Conservation (phyloP, 1,140 invertebrate genomes). For the Stratiolaelaps scimitus region DNA sequence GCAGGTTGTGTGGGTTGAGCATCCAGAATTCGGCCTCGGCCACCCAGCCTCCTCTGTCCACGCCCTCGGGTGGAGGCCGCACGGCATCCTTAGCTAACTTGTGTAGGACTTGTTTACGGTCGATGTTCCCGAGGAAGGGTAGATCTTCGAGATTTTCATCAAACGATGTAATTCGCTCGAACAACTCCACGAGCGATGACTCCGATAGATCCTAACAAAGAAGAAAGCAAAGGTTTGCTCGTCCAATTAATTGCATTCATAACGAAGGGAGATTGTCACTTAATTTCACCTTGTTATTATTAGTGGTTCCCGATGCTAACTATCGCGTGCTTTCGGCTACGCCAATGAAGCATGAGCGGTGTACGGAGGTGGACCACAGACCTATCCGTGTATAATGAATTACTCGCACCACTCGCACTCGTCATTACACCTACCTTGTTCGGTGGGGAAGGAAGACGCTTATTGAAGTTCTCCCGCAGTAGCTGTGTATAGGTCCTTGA, state of each 20-base stretch:
- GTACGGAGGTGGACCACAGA: too few species aligned
- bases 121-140: constrained; percentile 9
- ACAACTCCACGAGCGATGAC: constrained; percentile 17
- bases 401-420: too few species aligned
- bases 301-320: too few species aligned
- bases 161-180: constrained; percentile 17
- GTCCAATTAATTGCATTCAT: too few species aligned
- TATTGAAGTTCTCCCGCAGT: constrained; percentile 18
- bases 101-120: constrained; percentile 18
- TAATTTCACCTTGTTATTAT: too few species aligned
- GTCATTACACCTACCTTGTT: constrained; percentile 6
- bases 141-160: constrained; percentile 25
- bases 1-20: neutral
- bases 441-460: constrained; percentile 11
- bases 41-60: constrained; percentile 15
- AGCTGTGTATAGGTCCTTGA: constrained; percentile 17
- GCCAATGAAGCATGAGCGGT: too few species aligned
- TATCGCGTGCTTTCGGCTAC: too few species aligned
- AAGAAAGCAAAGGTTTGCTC: neutral
- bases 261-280: too few species aligned
- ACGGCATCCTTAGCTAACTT: constrained; percentile 21
- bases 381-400: too few species aligned
- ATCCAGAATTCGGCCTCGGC: constrained; percentile 26
- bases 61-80: constrained; percentile 8
- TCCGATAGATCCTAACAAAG: constrained; percentile 14